Base-by-base conservation (phyloP, 2,888 invertebrate genomes). In the Phaedon cochleariae region DNA sequence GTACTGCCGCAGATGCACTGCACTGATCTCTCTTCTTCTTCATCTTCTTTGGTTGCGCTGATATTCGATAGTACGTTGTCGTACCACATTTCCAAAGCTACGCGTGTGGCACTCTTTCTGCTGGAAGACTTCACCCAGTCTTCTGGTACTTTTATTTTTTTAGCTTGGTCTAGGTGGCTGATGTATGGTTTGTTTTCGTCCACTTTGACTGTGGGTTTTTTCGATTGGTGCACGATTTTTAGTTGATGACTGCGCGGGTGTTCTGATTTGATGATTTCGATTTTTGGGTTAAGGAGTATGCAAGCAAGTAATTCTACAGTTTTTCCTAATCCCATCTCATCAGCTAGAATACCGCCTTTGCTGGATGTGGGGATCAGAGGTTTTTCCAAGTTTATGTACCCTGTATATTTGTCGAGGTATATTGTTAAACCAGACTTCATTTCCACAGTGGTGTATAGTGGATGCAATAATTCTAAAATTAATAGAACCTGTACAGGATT, bases 321-420 rank as follows among this genome's bases (percentile, higher is more conserved):
- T 84, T 93, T 93, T 0, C 93, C 93, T 21, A 93, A 83, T 0
- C 93, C 93, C 92, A 93, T 93, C 83, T 93, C 92, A 80, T 93
- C 93, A 1, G 92, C 92, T 52, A 93, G 82, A 68, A 93, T 91
- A 0, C 92, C 92, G 12, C 92, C 92, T 1, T 85, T 86, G 64
- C 68, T 71, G 9, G 65, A 57, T 2, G 57, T 46, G n/a, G 64
- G 10, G 1, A 79, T 71, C 2, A 79, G 45, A 1, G 86, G 87
- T 59, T 80, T 80, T 34, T 78, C 75, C 41, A 71, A 68, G 9
- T 83, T 79, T 31, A 86, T 69, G 67, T 82, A 79, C 17, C 87
- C 87, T 6, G 82, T 81, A 74, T 82, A 83, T 76, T 82, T 84
- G 76, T 87, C 77, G 55, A 77, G 80, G 73, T 80, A 84, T 21